phyloP scores from a whole-genome alignment of 2,113 vertebrate species.

The Bucco capensis region DNA sequence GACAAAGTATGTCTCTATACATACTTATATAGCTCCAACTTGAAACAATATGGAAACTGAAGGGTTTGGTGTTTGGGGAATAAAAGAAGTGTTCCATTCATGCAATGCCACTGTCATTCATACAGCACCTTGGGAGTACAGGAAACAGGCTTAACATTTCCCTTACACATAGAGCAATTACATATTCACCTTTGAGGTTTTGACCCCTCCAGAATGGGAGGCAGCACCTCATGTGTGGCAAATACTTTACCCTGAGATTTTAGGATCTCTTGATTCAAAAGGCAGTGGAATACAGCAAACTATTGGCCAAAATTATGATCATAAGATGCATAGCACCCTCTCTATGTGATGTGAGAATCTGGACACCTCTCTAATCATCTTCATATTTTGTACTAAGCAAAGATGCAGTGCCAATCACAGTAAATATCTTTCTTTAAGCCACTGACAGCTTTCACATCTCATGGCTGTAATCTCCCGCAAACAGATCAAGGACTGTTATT shows the following conservation, averaged over 20 bases:
- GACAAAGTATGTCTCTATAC: neutral
- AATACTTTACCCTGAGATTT: neutral
- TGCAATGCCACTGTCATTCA: neutral
- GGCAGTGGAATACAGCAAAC: neutral
- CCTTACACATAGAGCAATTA: neutral
- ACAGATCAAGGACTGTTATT: slow-evolving; percentile 55
- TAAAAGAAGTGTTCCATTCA: neutral
- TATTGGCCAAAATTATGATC: neutral
- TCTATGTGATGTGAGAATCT: neutral
- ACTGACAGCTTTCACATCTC: slow-evolving; percentile 37
- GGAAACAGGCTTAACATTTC: neutral
- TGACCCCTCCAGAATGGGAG: neutral
- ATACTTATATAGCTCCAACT: neutral
- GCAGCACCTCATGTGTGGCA: neutral
- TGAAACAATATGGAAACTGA: neutral
- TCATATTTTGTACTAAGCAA: neutral
- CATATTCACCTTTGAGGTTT: neutral
- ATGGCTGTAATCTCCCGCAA: slow-evolving; percentile 32
- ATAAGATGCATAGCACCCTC: neutral
- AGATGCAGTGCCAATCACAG: neutral
- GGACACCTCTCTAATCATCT: neutral
- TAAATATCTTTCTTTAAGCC: slow-evolving; percentile 23
- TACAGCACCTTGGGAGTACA: neutral
- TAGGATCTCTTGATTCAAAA: neutral
- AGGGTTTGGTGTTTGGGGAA: neutral